A percentile compares a stretch with the other conserved stretches of the same genome.
Evolutionary conservation across 2,888 invertebrate species (phyloP).

Genomic region (Chaetogeoica ovagalla): DNA sequence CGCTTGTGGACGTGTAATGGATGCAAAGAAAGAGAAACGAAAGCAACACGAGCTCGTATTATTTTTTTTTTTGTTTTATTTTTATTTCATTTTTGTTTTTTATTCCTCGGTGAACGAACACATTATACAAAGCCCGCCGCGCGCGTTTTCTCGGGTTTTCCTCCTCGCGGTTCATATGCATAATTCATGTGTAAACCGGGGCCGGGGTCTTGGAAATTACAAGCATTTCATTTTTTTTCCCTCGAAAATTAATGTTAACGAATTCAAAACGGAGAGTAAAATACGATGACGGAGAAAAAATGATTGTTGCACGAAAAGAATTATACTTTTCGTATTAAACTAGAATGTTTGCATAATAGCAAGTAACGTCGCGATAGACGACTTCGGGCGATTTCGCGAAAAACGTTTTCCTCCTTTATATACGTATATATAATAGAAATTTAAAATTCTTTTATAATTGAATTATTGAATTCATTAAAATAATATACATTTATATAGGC

Average conservation of each 20-base stretch:
- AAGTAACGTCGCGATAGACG: too few relatives aligned
- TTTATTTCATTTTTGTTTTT: not conserved
- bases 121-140: not conserved
- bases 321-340: constrained; percentile 23
- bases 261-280: constrained; percentile 23
- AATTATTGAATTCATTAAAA: too few relatives aligned
- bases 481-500: too few relatives aligned
- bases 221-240: constrained; percentile 39
- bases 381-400: too few relatives aligned
- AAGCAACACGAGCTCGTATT: not conserved
- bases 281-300: constrained; percentile 14
- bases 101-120: not conserved
- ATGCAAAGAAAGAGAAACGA: not conserved
- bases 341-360: constrained; percentile 24
- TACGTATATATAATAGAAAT: too few relatives aligned
- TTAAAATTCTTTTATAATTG: too few relatives aligned
- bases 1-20: constrained; percentile 16
- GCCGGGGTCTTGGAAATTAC: constrained; percentile 34
- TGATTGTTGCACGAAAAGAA: constrained; percentile 39
- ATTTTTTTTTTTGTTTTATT: not conserved
- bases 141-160: constrained; percentile 24
- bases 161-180: constrained; percentile 29
- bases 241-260: constrained; percentile 44
- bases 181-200: constrained; percentile 38
- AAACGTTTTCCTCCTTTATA: too few relatives aligned